Percentiles rank a stretch among this genome's conserved stretches.
These are phyloP conservation scores for Cheiracanthium punctorium DNA, from an alignment of 2,888 invertebrate genomes.

Conservation along the genomic window DNA sequence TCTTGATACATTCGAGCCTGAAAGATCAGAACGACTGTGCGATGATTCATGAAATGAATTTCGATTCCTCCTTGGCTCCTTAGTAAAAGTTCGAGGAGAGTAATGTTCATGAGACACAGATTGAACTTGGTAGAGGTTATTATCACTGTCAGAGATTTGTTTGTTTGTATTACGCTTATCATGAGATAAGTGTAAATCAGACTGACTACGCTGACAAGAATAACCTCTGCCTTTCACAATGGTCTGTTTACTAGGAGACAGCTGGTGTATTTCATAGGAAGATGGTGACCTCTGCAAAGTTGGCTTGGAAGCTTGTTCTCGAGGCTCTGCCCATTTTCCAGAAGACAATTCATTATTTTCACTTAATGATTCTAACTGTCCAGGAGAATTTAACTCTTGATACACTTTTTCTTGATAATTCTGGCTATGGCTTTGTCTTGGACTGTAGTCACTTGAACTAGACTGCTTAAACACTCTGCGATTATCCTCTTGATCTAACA, in stretches of 20 bases:
- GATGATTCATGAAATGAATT: slow-evolving; percentile 57
- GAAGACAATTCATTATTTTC: slow-evolving; percentile 52
- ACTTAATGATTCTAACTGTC: slow-evolving; percentile 58
- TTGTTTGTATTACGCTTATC: slow-evolving; percentile 16
- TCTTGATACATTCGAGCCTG: slow-evolving; percentile 18
- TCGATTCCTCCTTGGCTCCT: slow-evolving; percentile 42
- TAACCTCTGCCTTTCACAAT: slow-evolving; percentile 45
- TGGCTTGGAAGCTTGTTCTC: slow-evolving; percentile 35
- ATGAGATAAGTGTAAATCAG: slow-evolving; percentile 57
- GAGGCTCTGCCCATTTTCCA: slow-evolving; percentile 55
- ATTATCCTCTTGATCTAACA: slow-evolving; percentile 65
- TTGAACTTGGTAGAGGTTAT: slow-evolving; percentile 56
- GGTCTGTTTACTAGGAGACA: slow-evolving; percentile 56
- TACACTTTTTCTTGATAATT: slow-evolving; percentile 41
- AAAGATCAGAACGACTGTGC: slow-evolving; percentile 26
- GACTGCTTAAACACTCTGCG: slow-evolving; percentile 37
- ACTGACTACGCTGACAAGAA: slow-evolving; percentile 57
- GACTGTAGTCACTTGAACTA: slow-evolving; percentile 15
- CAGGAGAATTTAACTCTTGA: slow-evolving; percentile 44
- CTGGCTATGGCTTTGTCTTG: slow-evolving; percentile 38
- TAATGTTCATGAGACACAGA: slow-evolving; percentile 58
- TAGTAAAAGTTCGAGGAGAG: slow-evolving; percentile 51
- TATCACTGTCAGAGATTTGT: slow-evolving; percentile 42
- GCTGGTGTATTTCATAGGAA: slow-evolving; percentile 62
- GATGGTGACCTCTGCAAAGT: slow-evolving; percentile 54